Base-by-base conservation (phyloP, 2,797 vertebrate species). In the Sebastiscus albofasciatus region DNA sequence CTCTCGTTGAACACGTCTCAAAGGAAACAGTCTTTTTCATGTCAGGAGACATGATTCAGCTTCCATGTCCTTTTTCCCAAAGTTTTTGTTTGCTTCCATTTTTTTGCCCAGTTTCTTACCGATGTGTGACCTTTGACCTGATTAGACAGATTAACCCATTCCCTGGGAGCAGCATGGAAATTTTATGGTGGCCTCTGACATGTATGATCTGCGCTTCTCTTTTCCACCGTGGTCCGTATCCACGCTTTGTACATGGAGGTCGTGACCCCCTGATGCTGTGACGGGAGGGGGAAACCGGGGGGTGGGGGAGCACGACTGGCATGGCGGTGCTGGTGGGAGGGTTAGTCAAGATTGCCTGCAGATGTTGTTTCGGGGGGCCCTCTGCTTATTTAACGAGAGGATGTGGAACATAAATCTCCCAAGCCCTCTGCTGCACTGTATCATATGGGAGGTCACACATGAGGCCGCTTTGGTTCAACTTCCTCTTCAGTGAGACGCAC, bases 381-480 rank as follows among this genome's bases (percentile, higher is more conserved):
- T 79, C 60, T 75, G 85, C 85, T 91, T 92, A 85, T 81, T 90
- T 87, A 92, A 92, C 61, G 11, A 91, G 84, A 91, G 90, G 85
- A 92, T 88, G 91, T 90, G 83, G 90, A 90, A 88, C 89, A 92
- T 93, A 89, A 94, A 93, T 93, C 92, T 93, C 91, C 77, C 84
- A 85, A 92, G 90, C 78, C 81, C 89, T 87, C 61, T 34, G 80
- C 82, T 83, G 82, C 85, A 80, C 75, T 81, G 77, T 64, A 87
- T 87, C 79, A 70, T 82, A 76, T 79, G 79, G 42, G 78, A 90
- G 89, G 89, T 91, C 80, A 88, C 82, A 83, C 77, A 67, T 71
- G 78, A 84, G 83, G 65, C 85, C 69, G 55, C 31, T 5, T 70
- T 79, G 72, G 56, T 79, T 77, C 73, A 8, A 79, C 88, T 87